Conservation (phyloP, 1,140 invertebrate genomes). For the Sarcophaga bullata region DNA sequence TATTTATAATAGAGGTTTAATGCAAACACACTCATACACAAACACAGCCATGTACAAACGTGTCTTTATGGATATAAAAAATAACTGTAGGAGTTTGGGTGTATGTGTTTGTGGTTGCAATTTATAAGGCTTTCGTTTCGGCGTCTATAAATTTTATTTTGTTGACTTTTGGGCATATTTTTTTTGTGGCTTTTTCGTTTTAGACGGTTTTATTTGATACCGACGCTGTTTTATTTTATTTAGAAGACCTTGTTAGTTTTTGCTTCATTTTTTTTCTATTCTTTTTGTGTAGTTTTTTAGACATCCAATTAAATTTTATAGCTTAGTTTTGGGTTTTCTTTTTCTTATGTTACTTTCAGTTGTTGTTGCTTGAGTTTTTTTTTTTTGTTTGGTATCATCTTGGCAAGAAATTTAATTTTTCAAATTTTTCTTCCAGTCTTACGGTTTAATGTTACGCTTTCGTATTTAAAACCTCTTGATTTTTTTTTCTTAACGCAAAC, state of each 20-base stretch:
- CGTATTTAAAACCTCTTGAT: neutral
- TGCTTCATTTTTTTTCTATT: neutral
- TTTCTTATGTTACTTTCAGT: neutral
- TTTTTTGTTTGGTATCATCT: neutral
- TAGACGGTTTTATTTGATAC: neutral
- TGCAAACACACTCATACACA: no score
- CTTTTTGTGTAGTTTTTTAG: neutral
- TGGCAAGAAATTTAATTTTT: no score
- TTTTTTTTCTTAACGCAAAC: neutral
- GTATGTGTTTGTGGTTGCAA: neutral
- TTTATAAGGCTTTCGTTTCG: no score
- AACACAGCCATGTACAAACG: no score
- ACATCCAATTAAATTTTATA: conserved; percentile 9
- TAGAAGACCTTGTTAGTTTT: no score
- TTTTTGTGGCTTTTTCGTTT: neutral
- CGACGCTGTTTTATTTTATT: no score
- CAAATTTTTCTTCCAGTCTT: neutral
- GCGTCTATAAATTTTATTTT: neutral
- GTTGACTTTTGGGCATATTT: neutral
- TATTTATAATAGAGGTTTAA: no score
- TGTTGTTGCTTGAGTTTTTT: neutral
- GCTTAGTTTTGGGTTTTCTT: neutral
- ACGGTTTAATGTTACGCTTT: no score
- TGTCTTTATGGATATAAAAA: no score
- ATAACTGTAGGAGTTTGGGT: neutral